Conservation (phyloP, 2,113 vertebrate genomes). For the Psilopogon haemacephalus region DNA sequence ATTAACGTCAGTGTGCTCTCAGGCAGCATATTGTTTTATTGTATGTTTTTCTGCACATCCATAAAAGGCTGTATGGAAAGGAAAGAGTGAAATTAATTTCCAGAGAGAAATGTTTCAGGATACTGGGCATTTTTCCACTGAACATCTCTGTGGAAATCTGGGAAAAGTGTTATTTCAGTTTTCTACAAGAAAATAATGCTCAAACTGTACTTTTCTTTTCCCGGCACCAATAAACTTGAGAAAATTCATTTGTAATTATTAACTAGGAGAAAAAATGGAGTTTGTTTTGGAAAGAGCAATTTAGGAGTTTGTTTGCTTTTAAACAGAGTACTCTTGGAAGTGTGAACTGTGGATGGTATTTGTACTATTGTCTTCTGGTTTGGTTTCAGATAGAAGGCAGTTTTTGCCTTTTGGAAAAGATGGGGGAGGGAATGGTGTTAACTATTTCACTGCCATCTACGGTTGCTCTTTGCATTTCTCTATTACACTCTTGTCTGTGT, state of each 20-base stretch:
- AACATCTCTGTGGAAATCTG: slow-evolving; percentile 57
- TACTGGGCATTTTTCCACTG: slow-evolving; percentile 54
- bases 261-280: slow-evolving; percentile 1
- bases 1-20: neutral
- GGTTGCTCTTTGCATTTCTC: neutral
- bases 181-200: slow-evolving; percentile 16
- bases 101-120: slow-evolving; percentile 51
- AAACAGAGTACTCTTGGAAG: neutral
- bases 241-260: slow-evolving; percentile 38
- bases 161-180: slow-evolving; percentile 55
- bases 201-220: slow-evolving; percentile 37
- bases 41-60: neutral
- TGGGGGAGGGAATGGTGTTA: neutral
- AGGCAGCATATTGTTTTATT: neutral
- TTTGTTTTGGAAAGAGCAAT: slow-evolving; percentile 33
- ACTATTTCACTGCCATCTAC: neutral
- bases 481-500: neutral
- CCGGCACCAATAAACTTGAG: slow-evolving; percentile 35
- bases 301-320: slow-evolving; percentile 25
- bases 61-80: neutral
- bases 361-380: slow-evolving; percentile 34
- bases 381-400: slow-evolving; percentile 6
- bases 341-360: slow-evolving; percentile 30
- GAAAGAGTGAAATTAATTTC: slow-evolving; percentile 60
- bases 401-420: neutral